A percentile compares a stretch with the other conserved stretches of the same genome.
Conservation (phyloP, 2,113 vertebrate genomes). For the Romanogobio albipinnatus region DNA sequence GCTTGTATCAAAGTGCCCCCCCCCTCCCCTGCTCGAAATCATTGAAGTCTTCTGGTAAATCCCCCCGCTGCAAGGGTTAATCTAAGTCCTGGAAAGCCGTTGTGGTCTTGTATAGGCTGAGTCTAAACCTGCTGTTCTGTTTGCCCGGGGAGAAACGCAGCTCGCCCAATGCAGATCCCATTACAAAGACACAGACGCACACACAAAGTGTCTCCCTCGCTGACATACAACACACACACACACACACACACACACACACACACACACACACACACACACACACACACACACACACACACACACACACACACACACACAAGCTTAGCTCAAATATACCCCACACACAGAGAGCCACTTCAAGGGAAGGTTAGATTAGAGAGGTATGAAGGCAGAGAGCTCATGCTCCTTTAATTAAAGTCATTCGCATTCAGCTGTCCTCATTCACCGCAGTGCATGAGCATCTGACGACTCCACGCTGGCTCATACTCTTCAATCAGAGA, state of each 20-base stretch:
- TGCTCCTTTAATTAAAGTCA: slow-evolving; percentile 77
- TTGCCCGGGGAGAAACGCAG: slow-evolving; percentile 71
- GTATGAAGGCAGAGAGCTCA: slow-evolving; percentile 67
- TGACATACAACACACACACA: not conserved
- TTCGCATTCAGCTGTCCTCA: slow-evolving; percentile 57
- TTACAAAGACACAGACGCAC: slow-evolving; percentile 80
- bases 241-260: slow-evolving; percentile 62
- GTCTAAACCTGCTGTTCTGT: slow-evolving; percentile 69
- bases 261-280: not conserved
- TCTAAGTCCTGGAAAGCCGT: slow-evolving; percentile 37
- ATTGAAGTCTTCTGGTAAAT: slow-evolving; percentile 44
- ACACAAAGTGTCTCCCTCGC: slow-evolving; percentile 36
- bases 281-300: slow-evolving; percentile 67
- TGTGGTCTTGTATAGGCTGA: slow-evolving; percentile 42
- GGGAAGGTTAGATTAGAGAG: slow-evolving; percentile 84
- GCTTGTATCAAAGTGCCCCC: slow-evolving; percentile 11
- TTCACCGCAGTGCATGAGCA: slow-evolving; percentile 15
- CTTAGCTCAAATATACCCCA: slow-evolving; percentile 34
- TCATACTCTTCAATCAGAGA: not conserved
- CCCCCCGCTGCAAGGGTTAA: slow-evolving; percentile 67
- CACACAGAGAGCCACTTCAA: slow-evolving; percentile 73
- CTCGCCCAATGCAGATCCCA: slow-evolving; percentile 72
- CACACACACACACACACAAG: slow-evolving; percentile 41
- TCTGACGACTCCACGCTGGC: not conserved
- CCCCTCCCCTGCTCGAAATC: not conserved